These are phyloP conservation scores for Drosophila varians DNA, from an alignment of 1,140 invertebrate genomes.

Conservation along the genomic window DNA sequence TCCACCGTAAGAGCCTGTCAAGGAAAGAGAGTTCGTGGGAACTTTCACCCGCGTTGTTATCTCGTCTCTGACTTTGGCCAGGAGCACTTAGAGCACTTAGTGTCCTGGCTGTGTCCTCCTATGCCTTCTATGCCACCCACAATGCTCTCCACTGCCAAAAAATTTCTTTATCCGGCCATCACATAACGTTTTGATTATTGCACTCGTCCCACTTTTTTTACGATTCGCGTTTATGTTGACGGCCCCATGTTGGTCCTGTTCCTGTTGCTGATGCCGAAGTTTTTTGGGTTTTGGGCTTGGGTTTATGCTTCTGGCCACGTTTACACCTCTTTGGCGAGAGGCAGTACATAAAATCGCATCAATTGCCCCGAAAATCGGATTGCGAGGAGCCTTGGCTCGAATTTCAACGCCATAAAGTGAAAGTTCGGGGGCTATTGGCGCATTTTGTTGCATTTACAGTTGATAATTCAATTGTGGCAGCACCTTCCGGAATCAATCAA, in stretches of 20 bases:
- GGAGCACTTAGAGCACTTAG: constrained; percentile 46
- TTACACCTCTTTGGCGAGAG: constrained; percentile 59
- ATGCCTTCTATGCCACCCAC: neutral
- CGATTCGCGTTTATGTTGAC: constrained; percentile 62
- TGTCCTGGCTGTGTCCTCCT: neutral
- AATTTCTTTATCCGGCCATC: constrained; percentile 60
- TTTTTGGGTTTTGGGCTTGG: constrained; percentile 9
- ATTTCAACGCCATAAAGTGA: constrained; percentile 12
- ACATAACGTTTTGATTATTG: constrained; percentile 70
- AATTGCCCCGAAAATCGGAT: constrained; percentile 3
- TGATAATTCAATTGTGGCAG: constrained; percentile 11
- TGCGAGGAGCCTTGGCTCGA: neutral
- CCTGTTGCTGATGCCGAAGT: constrained; percentile 15
- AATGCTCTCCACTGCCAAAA: constrained; percentile 1
- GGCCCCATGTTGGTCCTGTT: constrained; percentile 20
- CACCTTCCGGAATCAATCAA: too few relatives aligned
- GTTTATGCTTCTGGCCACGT: constrained; percentile 36
- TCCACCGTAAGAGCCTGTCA: constrained; percentile 12
- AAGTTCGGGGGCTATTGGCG: constrained; percentile 3
- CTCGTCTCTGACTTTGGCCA: constrained; percentile 3
- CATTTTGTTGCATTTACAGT: constrained; percentile 34
- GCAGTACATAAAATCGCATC: constrained; percentile 55
- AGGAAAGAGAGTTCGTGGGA: neutral
- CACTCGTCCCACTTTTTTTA: constrained; percentile 22
- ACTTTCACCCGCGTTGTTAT: constrained; percentile 10